phyloP scores from a whole-genome alignment of 2,888 invertebrate species.

The Nephrotoma appendiculata region DNA sequence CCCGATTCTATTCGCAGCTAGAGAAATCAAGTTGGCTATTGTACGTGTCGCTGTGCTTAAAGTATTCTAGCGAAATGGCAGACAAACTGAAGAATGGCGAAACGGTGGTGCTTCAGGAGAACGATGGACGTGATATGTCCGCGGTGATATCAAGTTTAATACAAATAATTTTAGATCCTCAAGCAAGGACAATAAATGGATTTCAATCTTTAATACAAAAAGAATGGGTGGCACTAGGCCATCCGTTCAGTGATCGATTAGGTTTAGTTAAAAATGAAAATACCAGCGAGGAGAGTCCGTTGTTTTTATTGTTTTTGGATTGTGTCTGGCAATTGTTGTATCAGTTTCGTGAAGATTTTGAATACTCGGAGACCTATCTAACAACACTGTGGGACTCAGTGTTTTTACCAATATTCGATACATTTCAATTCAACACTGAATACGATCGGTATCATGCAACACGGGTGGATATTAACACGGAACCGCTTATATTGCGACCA shows the following conservation, averaged over 20 bases:
- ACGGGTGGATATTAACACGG: conserved; percentile 8
- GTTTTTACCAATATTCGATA: conserved; percentile 79
- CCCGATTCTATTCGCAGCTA: conserved; percentile 59
- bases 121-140: conserved; percentile 75
- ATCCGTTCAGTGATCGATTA: conserved; percentile 52
- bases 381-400: conserved; percentile 84
- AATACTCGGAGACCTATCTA: conserved; percentile 84
- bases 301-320: conserved; percentile 84
- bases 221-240: conserved; percentile 89
- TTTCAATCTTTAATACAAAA: conserved; percentile 86
- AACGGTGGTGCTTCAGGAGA: conserved; percentile 80
- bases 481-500: conserved; percentile 47
- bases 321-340: conserved; percentile 83
- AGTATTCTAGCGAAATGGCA: conserved; percentile 58
- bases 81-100: conserved; percentile 43
- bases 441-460: conserved; percentile 55
- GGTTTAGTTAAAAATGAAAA: conserved; percentile 50
- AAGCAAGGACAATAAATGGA: conserved; percentile 67
- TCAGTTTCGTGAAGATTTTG: conserved; percentile 80
- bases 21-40: conserved; percentile 78
- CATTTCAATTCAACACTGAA: conserved; percentile 82
- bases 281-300: conserved; percentile 57
- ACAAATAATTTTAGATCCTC: conserved; percentile 74
- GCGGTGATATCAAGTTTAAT: conserved; percentile 75
- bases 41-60: conserved; percentile 61